Base-by-base conservation (phyloP, 1,140 invertebrate species). In the Procambarus clarkii region DNA sequence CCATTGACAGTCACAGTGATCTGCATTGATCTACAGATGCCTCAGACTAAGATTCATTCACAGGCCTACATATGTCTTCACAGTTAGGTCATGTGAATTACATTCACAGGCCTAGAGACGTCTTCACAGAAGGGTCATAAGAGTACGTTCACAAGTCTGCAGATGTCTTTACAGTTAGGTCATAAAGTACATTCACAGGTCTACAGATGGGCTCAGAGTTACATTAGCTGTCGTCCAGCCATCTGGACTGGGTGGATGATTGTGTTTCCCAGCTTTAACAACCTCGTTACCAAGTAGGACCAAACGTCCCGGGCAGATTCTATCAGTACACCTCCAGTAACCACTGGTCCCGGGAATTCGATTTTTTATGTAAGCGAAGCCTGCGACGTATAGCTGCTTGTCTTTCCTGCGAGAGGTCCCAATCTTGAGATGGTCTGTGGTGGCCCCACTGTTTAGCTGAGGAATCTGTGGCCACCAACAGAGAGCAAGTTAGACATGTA, bases 401-500 rank as follows among this genome's bases (percentile, higher is more conserved):
- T 34, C 77, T 79, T 45, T 79, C 44, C 15, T 64, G 11, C 18
- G 60, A 64, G 60, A 64, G 21, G 60, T 21, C 13, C 15, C 21
- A 18, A 15, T 21, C 60, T 18, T 3, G 18, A 79, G 21, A 18
- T 45, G 77, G 18, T 79, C 15, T 21, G 44, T 48, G 77, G 21
- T 48, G 50, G 21, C 50, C 45, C 21, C 45, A 46, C 50, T 46
- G 44, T 48, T 8, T 15, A 34, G 45, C 77, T 79, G 77, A 48
- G n/a, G 77, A 18, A 79, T 79, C 77, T 79, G 77, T 79, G n/a
- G 44, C 50, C 80, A 82, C 54, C 21, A 54, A 82, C 50, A 82
- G 21, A 60, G 50, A 82, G 21, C 18, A 7, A 60, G 60, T 64
- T 64, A 64, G 60, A 64, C 4, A 54, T 13, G 13, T 54, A 9